Base-by-base conservation (phyloP, 2,888 invertebrate species). In the Trichopoda pennipes region DNA sequence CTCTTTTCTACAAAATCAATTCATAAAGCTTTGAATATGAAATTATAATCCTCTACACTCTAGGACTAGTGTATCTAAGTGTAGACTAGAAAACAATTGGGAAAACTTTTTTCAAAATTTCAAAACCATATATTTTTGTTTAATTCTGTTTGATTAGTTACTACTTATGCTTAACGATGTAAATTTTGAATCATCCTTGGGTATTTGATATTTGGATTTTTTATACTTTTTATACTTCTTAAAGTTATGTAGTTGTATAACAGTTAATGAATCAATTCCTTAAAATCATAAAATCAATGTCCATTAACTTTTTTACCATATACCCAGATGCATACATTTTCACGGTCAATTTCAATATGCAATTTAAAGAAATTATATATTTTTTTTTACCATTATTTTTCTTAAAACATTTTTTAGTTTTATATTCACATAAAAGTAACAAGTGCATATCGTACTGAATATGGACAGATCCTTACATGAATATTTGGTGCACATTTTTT, bases 341-440 rank as follows among this genome's bases (percentile, higher is more conserved):
- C 83, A 81, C 76, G 83, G 73, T 68, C 80, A 84, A 80, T 81
- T 70, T 83, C 80, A 78, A 80, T 76, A 79, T 82, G 73, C 76
- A 84, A 66, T 80, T 73, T 75, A 16, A 72, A 61, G 23, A 38
- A 38, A 12, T 53, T 55, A 64, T 55, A 64, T 60, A 55, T 68
- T 68, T 73, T 75, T 63, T 61, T 61, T 69, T 76, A 19, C 10
- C 6, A 49, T 35, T 55, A 58, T 74, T 69, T 75, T 75, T 58
- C 16, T 53, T 63, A 17, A n/a, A 70, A 72, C 42, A 66, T 66
- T 77, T 77, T 38, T 49, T 17, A 35, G 16, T 60, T 61, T 53
- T 68, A 73, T 73, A 58, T 35, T 35, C 47, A 63, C 32, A n/a
- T 38, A 49, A 23, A 56, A 64, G 61, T 42, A 61, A 19, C 16